These are phyloP conservation scores for Scomberomorus guttatus DNA, from an alignment of 2,797 vertebrate species.

Conservation along the genomic window DNA sequence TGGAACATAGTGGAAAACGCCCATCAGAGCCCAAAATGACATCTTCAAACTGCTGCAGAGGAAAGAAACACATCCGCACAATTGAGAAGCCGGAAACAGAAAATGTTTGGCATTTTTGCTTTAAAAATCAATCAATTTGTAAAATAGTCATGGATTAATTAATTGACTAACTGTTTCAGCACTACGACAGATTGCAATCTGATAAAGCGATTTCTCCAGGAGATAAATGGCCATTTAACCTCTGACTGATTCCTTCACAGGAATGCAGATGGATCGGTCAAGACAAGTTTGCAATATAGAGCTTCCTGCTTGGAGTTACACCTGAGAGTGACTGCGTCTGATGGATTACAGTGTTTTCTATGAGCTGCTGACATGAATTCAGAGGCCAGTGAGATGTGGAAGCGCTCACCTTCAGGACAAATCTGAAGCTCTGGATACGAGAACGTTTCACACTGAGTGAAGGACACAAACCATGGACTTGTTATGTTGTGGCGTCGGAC, in stretches of 20 bases:
- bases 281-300: constrained; percentile 86
- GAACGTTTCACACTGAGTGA: constrained; percentile 51
- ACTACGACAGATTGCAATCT: neutral
- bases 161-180: neutral
- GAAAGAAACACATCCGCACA: neutral
- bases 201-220: neutral
- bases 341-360: constrained; percentile 81
- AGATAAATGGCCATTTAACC: constrained; percentile 9
- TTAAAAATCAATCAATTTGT: neutral
- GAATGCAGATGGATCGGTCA: constrained; percentile 89
- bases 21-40: too few species aligned
- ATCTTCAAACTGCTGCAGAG: neutral
- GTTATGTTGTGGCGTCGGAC: constrained; percentile 91
- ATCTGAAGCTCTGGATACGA: constrained; percentile 82
- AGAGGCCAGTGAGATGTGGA: constrained; percentile 85
- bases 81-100: neutral
- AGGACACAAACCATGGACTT: constrained; percentile 84
- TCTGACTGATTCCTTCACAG: constrained; percentile 80
- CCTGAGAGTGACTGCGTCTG: constrained; percentile 80
- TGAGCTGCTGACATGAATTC: constrained; percentile 89
- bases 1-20: neutral
- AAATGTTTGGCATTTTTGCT: neutral
- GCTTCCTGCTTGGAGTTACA: constrained; percentile 83
- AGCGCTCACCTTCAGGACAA: constrained; percentile 82
- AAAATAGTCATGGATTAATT: too few species aligned